Base-by-base conservation (phyloP, 2,888 invertebrate species). In the Nomada hirtipes region DNA sequence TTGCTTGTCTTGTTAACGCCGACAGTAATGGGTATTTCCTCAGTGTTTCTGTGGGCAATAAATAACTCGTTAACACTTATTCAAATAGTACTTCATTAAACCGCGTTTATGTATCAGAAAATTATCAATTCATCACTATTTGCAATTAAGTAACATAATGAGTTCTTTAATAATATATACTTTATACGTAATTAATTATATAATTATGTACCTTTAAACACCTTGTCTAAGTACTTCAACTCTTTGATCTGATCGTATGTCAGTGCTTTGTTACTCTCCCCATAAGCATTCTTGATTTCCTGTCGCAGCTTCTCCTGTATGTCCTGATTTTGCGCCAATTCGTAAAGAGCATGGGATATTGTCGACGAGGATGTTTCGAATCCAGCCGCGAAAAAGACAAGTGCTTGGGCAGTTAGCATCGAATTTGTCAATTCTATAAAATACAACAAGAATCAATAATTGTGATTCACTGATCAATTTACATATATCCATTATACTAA, bases 161-260 rank as follows among this genome's bases (percentile, higher is more conserved):
- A 13, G 18, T 13, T 18, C 15, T 50, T 15, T 1, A 50, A 50
- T 7, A 53, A 7, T n/a, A 53, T 18, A 10, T n/a, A n/a, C n/a
- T 53, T 9, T 20, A 2, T 9, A n/a, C n/a, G 36, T 74, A 18
- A 42, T 7, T 36, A 36, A 7, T 47, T 47, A 15, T 47, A 47
- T 47, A 47, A 47, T 11, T 13, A n/a, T 76, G 74, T 76, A 93
- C 94, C 94, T 79, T 90, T 87, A 26, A 94, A 89, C 0, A 94
- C 93, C 89, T 91, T 92, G 76, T 94, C 93, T 76, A 95, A 86
- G 81, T 94, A 94, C 10, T 90, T 89, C 94, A 95, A 92, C 44
- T 92, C 91, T 59, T 92, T 91, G 1, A 95, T 79, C 2, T 90
- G 89, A 36, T 94, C 94, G 76, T 94, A 94, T 0, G 90, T 92